These are phyloP conservation scores for Hyalella azteca DNA, from an alignment of 2,888 invertebrate species.

Conservation along the genomic window DNA sequence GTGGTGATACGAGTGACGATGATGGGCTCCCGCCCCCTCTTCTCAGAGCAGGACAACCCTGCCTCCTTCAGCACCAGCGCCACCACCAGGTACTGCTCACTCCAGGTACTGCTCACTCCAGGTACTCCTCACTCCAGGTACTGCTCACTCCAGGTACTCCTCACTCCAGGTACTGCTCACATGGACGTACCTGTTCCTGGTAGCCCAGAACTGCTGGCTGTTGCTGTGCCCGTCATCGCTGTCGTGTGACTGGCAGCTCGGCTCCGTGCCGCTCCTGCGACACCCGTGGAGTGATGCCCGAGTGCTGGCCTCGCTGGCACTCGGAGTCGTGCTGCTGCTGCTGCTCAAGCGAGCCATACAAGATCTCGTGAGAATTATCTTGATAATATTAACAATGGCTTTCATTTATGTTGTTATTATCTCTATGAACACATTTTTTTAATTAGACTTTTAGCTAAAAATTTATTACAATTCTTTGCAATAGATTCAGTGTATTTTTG, in stretches of 20 bases:
- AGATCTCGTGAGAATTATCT: background rate
- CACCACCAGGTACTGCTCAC: slow-evolving; percentile 38
- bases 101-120: background rate
- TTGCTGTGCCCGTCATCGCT: slow-evolving; percentile 78
- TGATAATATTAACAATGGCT: background rate
- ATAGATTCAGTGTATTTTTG: too few relatives aligned
- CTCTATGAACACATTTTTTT: too few relatives aligned
- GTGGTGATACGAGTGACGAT: slow-evolving; percentile 36
- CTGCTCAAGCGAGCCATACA: slow-evolving; percentile 9
- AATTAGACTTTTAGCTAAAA: too few relatives aligned
- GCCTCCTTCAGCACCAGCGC: slow-evolving; percentile 45
- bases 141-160: slow-evolving; percentile 40
- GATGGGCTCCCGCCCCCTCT: slow-evolving; percentile 43
- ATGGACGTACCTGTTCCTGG: slow-evolving; percentile 82
- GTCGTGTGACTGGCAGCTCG: slow-evolving; percentile 91
- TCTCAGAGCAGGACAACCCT: slow-evolving; percentile 50
- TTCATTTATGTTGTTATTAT: background rate
- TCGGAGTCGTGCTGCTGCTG: slow-evolving; percentile 64
- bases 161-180: too few relatives aligned
- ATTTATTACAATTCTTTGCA: too few relatives aligned
- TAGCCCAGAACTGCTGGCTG: slow-evolving; percentile 83
- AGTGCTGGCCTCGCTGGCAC: slow-evolving; percentile 75
- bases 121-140: background rate
- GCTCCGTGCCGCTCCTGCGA: slow-evolving; percentile 76
- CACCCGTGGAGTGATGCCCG: slow-evolving; percentile 73